Evolutionary conservation across 2,888 invertebrate genomes (phyloP).

Genomic region (Hypsopygia costalis): DNA sequence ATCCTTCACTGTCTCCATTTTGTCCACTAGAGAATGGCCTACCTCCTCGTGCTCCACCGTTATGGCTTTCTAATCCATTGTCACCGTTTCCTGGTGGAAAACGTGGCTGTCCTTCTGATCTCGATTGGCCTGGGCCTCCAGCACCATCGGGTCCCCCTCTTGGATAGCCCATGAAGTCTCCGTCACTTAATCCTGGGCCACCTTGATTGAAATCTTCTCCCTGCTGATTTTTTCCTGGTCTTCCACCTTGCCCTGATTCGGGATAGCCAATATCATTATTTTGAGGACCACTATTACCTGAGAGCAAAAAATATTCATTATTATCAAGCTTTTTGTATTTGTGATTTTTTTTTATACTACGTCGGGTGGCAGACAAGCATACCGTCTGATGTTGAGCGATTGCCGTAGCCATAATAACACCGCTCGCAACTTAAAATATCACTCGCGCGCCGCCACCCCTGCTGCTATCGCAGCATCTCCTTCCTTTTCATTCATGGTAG

Average conservation of each 20-base stretch:
- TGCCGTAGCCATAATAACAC: no score
- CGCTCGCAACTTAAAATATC: no score
- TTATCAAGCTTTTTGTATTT: no score
- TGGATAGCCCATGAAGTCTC: constrained; percentile 25
- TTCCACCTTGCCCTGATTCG: constrained; percentile 4
- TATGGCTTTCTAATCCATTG: constrained; percentile 1
- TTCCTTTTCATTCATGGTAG: no score
- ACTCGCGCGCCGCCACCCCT: no score
- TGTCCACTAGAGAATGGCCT: constrained; percentile 6
- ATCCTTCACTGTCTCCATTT: constrained; percentile 21
- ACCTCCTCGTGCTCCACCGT: constrained; percentile 17
- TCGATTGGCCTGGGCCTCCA: constrained; percentile 21
- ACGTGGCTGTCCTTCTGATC: constrained; percentile 9
- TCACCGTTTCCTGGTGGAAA: constrained; percentile 3
- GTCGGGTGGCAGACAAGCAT: no score
- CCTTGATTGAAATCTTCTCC: constrained; percentile 25
- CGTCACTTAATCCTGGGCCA: constrained; percentile 22
- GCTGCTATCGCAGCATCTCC: no score
- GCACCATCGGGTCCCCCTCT: constrained; percentile 31
- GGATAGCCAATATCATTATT: constrained; percentile 16
- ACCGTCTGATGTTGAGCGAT: no score
- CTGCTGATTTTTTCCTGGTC: constrained; percentile 18
- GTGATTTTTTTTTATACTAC: no score
- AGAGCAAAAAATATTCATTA: no score
- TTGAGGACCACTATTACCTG: constrained; percentile 25